These are phyloP conservation scores for Drosophila pegasa DNA, from an alignment of 2,888 invertebrate species.

Conservation along the genomic window DNA sequence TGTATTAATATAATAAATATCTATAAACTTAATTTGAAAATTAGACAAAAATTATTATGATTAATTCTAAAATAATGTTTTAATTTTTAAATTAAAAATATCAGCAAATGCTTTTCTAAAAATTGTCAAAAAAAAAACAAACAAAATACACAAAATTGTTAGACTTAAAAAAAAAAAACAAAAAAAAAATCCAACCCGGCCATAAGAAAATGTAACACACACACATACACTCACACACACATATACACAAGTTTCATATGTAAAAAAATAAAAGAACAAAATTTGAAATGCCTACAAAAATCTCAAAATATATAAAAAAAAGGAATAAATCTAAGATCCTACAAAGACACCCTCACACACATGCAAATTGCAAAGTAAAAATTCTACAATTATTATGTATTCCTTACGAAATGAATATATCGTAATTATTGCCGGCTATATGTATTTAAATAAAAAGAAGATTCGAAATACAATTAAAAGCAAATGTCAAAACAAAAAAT, in stretches of 20 bases:
- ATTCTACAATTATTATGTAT: conserved; percentile 67
- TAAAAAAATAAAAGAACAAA: conserved; percentile 36
- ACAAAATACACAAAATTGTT: conserved; percentile 44
- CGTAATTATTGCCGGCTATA: conserved; percentile 76
- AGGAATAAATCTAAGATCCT: conserved; percentile 41
- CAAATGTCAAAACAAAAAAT: conserved; percentile 69
- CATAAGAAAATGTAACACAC: conserved; percentile 31
- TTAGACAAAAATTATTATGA: conserved; percentile 76
- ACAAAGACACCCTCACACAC: conserved; percentile 23
- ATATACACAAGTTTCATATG: conserved; percentile 33
- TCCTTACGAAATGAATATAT: conserved; percentile 60
- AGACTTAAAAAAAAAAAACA: conserved; percentile 47
- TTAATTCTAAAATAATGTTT: conserved; percentile 68
- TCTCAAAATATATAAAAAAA: conserved; percentile 12
- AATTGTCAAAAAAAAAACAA: conserved; percentile 21
- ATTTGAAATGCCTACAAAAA: conserved; percentile 36
- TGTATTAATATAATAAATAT: conserved; percentile 51
- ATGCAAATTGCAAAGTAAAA: conserved; percentile 30
- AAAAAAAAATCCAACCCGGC: conserved; percentile 40
- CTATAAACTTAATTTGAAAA: conserved; percentile 70
- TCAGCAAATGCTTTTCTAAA: conserved; percentile 61
- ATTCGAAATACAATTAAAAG: conserved; percentile 79
- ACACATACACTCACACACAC: conserved; percentile 6
- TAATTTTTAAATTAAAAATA: conserved; percentile 64
- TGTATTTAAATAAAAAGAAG: conserved; percentile 69